Base-by-base conservation (phyloP, 2,797 vertebrate genomes). In the Labroides dimidiatus region DNA sequence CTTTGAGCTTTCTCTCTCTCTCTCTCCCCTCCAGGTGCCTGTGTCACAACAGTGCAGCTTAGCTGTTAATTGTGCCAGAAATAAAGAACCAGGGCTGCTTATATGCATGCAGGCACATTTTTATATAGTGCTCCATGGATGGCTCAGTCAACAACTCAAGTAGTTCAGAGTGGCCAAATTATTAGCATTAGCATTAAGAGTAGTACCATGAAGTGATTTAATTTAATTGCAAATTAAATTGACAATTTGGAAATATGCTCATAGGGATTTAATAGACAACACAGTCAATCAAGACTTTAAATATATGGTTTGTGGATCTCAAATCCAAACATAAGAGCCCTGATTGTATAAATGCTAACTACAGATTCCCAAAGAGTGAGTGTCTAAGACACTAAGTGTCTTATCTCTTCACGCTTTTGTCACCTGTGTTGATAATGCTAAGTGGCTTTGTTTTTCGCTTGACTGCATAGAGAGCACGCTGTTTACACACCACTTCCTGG, bases 41-140 rank as follows among this genome's bases (percentile, higher is more conserved):
- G 36, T 69, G 77, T 75, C 43, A 75, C 59, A 53, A 69, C 71
- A 56, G 72, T 10, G 37, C 69, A 67, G 44, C 57, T 69, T 20
- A 69, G 69, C 57, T 59, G 30, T 66, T 86, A 83, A 82, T 80
- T 87, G 64, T 55, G 51, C 36, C 43, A 63, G 36, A 72, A 84
- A 75, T 67, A 30, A 62, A 58, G 48, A 55, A 62, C 52, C 19
- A 41, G 23, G 48, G 27, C 64, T 45, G 15, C 45, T 64, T 19
- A 73, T 58, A 53, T 62, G 64, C 42, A 69, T 53, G 59, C 14
- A 50, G 50, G 13, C 30, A 54, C 60, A 15, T n/a, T 55, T 63
- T 4, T 51, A 53, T 23, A 45, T 55, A 52, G 24, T 47, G 10
- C 2, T 41, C 10, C 57, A 64, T 21, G 54, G 42, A 61, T 4